Conservation (phyloP, 1,140 invertebrate genomes). For the Heliconius nattereri region DNA sequence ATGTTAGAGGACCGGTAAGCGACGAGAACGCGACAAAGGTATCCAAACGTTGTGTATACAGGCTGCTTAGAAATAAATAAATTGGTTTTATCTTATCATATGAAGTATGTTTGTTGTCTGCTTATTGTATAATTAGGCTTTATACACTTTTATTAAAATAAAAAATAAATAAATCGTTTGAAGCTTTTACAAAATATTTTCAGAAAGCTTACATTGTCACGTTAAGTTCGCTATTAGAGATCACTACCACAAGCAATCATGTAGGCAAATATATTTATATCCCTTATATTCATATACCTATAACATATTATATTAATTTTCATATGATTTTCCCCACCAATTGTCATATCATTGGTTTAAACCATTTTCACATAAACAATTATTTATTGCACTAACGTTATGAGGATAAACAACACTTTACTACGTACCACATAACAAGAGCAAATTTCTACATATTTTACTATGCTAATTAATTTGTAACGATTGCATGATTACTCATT, state of each 20-base stretch:
- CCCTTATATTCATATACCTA: background rate
- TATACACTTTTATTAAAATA: too few relatives aligned
- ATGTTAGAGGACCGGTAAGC: constrained; percentile 65
- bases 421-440: constrained; percentile 25
- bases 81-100: background rate
- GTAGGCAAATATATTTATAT: background rate
- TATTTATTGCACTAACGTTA: background rate
- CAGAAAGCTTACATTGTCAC: too few relatives aligned
- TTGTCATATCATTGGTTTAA: background rate
- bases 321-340: background rate
- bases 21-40: constrained; percentile 44
- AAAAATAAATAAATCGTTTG: too few relatives aligned
- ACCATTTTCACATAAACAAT: background rate
- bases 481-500: constrained; percentile 38
- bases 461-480: constrained; percentile 51
- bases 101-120: too few relatives aligned
- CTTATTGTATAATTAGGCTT: too few relatives aligned
- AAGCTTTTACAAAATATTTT: too few relatives aligned
- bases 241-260: too few relatives aligned
- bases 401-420: constrained; percentile 10
- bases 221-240: too few relatives aligned
- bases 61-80: constrained; percentile 37
- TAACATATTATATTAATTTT: background rate
- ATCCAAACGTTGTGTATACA: constrained; percentile 44
- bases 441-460: constrained; percentile 46